Percentiles rank a stretch among this genome's conserved stretches.
phyloP scores from a whole-genome alignment of 2,113 vertebrate species.

The Ifrita kowaldi region DNA sequence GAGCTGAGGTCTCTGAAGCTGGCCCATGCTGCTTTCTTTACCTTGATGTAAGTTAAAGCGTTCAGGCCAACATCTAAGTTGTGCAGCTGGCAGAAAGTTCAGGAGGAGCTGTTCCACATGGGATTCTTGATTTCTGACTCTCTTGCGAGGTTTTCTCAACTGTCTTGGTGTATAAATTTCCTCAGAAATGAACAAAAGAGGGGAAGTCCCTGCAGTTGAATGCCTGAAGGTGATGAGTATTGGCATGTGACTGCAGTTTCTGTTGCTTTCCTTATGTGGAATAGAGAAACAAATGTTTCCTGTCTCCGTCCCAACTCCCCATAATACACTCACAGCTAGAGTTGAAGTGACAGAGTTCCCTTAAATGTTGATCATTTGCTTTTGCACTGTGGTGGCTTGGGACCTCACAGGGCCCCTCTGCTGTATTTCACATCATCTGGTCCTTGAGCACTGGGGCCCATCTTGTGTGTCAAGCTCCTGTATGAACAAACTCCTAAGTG shows the following conservation, averaged over 20 bases:
- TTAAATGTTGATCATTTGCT: background rate
- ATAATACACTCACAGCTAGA: background rate
- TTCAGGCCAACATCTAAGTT: background rate
- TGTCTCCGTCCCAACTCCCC: background rate
- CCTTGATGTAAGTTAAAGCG: background rate
- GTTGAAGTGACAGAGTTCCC: background rate
- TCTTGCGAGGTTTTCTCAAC: background rate
- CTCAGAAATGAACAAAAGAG: background rate
- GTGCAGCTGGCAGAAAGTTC: background rate
- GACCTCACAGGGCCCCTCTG: background rate
- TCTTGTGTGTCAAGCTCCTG: rapidly evolving
- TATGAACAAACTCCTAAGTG: rapidly evolving
- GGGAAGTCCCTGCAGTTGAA: background rate
- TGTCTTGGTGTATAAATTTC: background rate
- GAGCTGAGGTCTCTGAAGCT: background rate
- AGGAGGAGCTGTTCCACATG: background rate
- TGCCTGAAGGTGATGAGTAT: background rate
- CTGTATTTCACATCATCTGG: background rate
- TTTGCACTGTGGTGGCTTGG: background rate
- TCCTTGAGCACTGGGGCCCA: background rate
- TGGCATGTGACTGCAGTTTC: background rate
- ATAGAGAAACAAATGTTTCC: background rate
- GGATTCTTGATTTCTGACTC: background rate
- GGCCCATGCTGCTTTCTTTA: background rate
- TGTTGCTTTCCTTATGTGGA: background rate